These are phyloP conservation scores for Lasioglossum lativentre DNA, from an alignment of 2,888 invertebrate genomes.

Conservation along the genomic window DNA sequence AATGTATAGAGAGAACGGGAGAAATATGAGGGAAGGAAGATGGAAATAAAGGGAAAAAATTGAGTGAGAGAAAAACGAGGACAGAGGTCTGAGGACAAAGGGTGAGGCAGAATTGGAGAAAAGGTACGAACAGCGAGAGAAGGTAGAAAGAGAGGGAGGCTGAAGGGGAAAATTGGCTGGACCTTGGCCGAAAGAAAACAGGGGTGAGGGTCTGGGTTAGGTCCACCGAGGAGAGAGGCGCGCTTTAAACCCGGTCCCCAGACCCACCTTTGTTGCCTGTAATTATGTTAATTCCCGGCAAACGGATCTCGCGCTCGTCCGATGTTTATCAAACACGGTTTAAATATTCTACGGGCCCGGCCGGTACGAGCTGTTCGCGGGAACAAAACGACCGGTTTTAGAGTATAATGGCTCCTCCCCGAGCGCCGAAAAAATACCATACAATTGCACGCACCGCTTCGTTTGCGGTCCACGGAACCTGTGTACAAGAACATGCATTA, in stretches of 20 bases:
- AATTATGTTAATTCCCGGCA: constrained; percentile 51
- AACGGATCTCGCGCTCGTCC: background rate
- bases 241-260: constrained; percentile 14
- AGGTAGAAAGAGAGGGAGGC: background rate
- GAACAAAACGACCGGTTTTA: constrained; percentile 10
- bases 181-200: constrained; percentile 36
- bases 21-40: background rate
- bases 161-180: constrained; percentile 49
- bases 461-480: background rate
- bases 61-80: background rate
- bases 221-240: background rate
- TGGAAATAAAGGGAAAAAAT: background rate
- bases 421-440: background rate
- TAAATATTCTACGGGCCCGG: background rate
- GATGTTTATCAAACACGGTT: constrained; percentile 37
- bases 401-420: constrained; percentile 12
- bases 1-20: background rate
- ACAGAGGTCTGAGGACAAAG: background rate
- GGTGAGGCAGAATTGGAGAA: background rate
- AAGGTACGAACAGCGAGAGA: background rate
- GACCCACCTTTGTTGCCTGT: constrained; percentile 29
- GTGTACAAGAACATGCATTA: background rate
- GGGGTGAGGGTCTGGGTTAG: constrained; percentile 9
- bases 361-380: background rate
- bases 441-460: background rate